phyloP scores from a whole-genome alignment of 2,888 invertebrate species.

The Hypercompe scribonia region DNA sequence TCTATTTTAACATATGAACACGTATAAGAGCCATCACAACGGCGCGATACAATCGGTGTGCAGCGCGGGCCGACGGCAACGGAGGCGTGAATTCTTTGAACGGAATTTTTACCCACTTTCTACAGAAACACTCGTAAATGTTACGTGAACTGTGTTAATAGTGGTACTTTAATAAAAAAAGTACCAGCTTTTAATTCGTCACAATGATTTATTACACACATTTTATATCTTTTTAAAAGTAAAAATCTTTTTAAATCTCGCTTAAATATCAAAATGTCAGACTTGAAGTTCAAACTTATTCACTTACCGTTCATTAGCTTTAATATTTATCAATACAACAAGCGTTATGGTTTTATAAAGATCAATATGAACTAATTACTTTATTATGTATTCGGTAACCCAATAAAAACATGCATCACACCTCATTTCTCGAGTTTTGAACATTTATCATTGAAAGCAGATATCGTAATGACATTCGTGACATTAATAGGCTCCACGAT shows the following conservation, averaged over 20 bases:
- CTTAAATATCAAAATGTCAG: constrained; percentile 13
- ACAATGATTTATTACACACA: constrained; percentile 32
- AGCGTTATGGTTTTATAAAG: constrained; percentile 44
- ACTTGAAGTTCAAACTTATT: constrained; percentile 19
- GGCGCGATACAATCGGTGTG: constrained; percentile 43
- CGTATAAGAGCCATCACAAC: constrained; percentile 44
- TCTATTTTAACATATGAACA: constrained; percentile 47
- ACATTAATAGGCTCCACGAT: constrained; percentile 42
- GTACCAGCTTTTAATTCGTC: constrained; percentile 30
- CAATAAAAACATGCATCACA: constrained; percentile 33
- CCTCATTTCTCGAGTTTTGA: constrained; percentile 35
- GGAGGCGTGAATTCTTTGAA: constrained; percentile 49
- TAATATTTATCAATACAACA: constrained; percentile 44
- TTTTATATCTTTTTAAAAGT: constrained; percentile 14
- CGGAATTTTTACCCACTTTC: constrained; percentile 53
- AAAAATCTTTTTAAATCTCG: constrained; percentile 10
- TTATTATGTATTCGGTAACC: constrained; percentile 41
- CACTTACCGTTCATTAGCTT: constrained; percentile 35
- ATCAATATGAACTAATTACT: constrained; percentile 48
- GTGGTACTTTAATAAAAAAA: constrained; percentile 28
- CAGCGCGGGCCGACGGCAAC: constrained; percentile 43
- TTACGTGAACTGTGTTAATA: constrained; percentile 48
- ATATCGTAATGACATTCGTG: constrained; percentile 36
- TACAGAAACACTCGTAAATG: constrained; percentile 47
- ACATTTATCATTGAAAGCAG: constrained; percentile 44